Base-by-base conservation (phyloP, 2,797 vertebrate genomes). In the Acrossocheilus wenchowensis region DNA sequence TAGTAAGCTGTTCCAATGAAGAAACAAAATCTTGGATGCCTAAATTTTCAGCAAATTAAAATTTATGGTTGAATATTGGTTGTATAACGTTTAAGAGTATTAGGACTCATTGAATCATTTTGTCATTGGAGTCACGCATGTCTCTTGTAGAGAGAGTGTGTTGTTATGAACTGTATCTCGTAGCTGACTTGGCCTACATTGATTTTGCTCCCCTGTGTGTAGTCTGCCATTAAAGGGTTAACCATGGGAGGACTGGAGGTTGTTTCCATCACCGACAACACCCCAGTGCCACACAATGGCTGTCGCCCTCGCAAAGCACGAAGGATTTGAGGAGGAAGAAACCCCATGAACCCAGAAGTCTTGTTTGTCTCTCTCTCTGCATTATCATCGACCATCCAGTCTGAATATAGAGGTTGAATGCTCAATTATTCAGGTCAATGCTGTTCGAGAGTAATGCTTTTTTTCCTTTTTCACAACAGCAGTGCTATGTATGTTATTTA, bases 211-310 rank as follows among this genome's bases (percentile, higher is more conserved):
- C 83, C 87, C 87, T 82, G 73, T 93, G 97, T 87, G 77, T 92
- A 99, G 98, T 93, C 97, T 87, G 97, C 98, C 80, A 97, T 99
- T 93, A 97, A 97, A 94, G 98, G 98, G 50, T 90, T 99, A 93
- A 96, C 95, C 0, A 97, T 98, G 96, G 98, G 97, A 52, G 98
- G 98, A 71, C 92, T 99, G 90, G 94, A 98, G 88, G 93, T 99
- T 79, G 96, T 99, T 91, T 99, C 98, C 34, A 97, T 99, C 95
- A 99, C 97, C 0, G 98, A 99, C 95, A 96, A 97, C 95, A 99
- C 96, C 30, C 98, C 98, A 0, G 93, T 99, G 78, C 98, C 98
- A 0, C 98, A 99, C 96, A 99, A 99, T 0, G 98, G 98, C 89
- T 99, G 98, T 92, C 97, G 97, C 85, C 98, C 98, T 15, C 96